Conservation (phyloP, 2,888 invertebrate genomes). For the Catocala fraxini region DNA sequence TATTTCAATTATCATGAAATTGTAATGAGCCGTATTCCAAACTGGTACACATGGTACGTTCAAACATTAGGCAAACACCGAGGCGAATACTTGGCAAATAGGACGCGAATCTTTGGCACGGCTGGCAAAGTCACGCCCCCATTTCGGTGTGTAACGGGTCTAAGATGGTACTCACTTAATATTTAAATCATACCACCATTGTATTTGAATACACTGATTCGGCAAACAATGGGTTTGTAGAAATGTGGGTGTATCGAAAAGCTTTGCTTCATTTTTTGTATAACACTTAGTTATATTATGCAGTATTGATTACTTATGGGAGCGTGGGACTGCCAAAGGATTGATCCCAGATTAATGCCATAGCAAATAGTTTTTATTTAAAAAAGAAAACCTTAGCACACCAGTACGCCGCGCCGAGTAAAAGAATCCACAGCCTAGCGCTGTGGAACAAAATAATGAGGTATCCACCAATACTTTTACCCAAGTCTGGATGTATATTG, state of each 20-base stretch:
- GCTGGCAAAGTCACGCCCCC: slow-evolving; percentile 63
- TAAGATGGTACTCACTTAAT: slow-evolving; percentile 52
- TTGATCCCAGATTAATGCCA: too few relatives aligned
- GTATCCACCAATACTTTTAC: too few relatives aligned
- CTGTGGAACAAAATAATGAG: too few relatives aligned
- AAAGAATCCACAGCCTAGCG: too few relatives aligned
- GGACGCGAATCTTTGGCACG: slow-evolving; percentile 66
- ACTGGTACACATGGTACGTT: slow-evolving; percentile 31
- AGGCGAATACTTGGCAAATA: slow-evolving; percentile 69
- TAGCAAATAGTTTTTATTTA: too few relatives aligned
- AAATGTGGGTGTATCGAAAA: slow-evolving; percentile 11
- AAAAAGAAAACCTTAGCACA: too few relatives aligned
- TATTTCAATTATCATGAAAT: neutral
- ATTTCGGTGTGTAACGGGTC: slow-evolving; percentile 55
- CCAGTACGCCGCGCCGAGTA: too few relatives aligned
- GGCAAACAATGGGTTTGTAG: neutral
- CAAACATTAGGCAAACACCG: slow-evolving; percentile 55
- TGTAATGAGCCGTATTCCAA: slow-evolving; percentile 4
- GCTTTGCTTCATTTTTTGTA: neutral
- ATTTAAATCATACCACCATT: slow-evolving; percentile 40
- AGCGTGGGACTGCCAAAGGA: too few relatives aligned
- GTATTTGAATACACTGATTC: slow-evolving; percentile 18
- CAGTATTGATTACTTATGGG: too few relatives aligned
- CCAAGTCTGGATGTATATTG: too few relatives aligned
- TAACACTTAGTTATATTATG: too few relatives aligned